Evolutionary conservation across 2,797 vertebrate genomes (phyloP).

Genomic region (Parauchenoglanis ngamensis): DNA sequence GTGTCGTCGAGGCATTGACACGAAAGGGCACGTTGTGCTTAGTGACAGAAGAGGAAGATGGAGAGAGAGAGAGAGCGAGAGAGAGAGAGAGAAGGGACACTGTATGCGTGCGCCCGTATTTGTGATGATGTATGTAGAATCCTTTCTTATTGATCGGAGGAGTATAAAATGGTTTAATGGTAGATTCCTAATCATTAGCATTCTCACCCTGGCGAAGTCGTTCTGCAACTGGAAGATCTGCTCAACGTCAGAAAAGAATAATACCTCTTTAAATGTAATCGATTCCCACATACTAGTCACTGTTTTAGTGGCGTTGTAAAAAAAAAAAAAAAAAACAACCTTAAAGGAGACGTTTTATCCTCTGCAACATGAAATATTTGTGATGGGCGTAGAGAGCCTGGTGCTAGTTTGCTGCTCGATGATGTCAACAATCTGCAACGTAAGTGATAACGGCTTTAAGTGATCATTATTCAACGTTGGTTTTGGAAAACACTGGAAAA

Average conservation of each 20-base stretch:
- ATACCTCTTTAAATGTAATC: not conserved
- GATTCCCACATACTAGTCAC: not conserved
- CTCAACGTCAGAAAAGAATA: not conserved
- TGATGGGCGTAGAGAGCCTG: not conserved
- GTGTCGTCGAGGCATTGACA: conserved; percentile 82
- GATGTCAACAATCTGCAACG: not conserved
- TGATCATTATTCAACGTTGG: not conserved
- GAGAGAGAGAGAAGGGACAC: conserved; percentile 36
- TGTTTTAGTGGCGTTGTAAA: not conserved
- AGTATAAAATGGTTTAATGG: conserved; percentile 75
- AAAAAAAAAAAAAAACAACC: not conserved
- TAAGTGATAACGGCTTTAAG: not conserved
- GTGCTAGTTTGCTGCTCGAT: not conserved
- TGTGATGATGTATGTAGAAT: conserved; percentile 73
- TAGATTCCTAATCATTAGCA: conserved; percentile 17
- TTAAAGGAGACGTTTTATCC: not conserved
- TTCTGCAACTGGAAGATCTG: conserved; percentile 21
- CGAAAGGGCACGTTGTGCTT: conserved; percentile 76
- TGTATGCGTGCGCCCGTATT: conserved; percentile 76
- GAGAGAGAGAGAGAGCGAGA: conserved; percentile 52
- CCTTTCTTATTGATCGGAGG: conserved; percentile 72
- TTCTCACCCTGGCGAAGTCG: conserved; percentile 27
- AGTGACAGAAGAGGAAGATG: conserved; percentile 74
- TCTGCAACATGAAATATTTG: not conserved
- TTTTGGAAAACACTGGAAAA: not conserved